Evolutionary conservation across 2,888 invertebrate species (phyloP).

Genomic region (Tipula vernalis): DNA sequence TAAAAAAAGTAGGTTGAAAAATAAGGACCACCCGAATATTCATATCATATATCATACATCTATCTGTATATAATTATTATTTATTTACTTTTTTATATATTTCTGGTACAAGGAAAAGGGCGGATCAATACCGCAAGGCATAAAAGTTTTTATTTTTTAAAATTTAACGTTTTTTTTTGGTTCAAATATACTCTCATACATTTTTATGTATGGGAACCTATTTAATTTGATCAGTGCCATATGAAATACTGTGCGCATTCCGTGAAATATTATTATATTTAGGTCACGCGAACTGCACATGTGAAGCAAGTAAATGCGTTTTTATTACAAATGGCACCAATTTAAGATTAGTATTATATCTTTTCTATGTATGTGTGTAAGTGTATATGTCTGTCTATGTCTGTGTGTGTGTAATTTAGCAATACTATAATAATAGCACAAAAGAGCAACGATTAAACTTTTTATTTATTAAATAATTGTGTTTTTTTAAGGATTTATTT

Average conservation of each 20-base stretch:
- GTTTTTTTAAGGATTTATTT: not conserved
- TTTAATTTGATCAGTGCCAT: not conserved
- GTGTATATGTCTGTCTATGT: not conserved
- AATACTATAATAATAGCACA: not conserved
- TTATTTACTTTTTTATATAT: not conserved
- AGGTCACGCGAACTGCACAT: not conserved
- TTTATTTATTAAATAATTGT: not conserved
- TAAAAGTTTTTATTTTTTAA: constrained; percentile 12
- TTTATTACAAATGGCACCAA: not conserved
- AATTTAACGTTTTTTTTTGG: constrained; percentile 13
- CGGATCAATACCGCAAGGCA: constrained; percentile 25
- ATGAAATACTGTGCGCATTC: not conserved
- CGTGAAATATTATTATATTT: not conserved
- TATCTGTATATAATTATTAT: not conserved
- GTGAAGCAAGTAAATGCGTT: not conserved
- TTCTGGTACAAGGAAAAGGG: constrained; percentile 17
- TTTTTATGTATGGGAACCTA: not conserved
- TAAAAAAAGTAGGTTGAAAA: too few relatives aligned
- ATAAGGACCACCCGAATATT: too few relatives aligned
- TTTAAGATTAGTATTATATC: not conserved
- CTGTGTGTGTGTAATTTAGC: not conserved
- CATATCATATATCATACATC: too few relatives aligned
- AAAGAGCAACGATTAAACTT: not conserved
- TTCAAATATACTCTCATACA: constrained; percentile 14
- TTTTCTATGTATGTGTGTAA: not conserved